Evolutionary conservation across 2,888 invertebrate species (phyloP), one percentile per base, ranked within the genome.

Genomic region (Cheilosia urbana): DNA sequence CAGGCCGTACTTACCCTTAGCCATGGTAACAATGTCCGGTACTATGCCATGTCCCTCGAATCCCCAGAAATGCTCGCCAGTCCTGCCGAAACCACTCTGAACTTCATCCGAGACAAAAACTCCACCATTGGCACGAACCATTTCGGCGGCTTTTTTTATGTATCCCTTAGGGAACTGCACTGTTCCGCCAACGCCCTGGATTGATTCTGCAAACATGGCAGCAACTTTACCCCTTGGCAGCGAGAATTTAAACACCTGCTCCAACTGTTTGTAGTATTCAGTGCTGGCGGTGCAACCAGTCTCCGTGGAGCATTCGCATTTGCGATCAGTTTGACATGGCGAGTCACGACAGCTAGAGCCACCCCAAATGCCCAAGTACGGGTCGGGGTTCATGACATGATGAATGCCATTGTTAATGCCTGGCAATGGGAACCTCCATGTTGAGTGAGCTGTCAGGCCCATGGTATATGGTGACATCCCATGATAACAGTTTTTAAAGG

Each of bases 1-100:
- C 15, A 24, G 0, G 15, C 19, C 5, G 37, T 5, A 60, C 79
- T 40, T 47, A 47, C 97, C 98, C 92, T 98, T 98, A 1, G 98
- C 98, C 96, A 98, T 95, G 0, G 98, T 98, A 0, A 98, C 98
- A 88, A 99, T 98, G 91, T 99, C 99, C 0, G 99, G 99, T 24
- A 94, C 89, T 7, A 98, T 95, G 4, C 93, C 96, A 90, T 99
- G 98, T 17, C 94, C 93, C 92, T 99, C 94, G 91, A 99, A 99
- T n/a, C 98, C 98, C 99, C 99, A 99, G 93, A 96, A 99, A 89
- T 97, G 94, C 62, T 97, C 96, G 0, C 99, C 99, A 0, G 98
- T 97, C 80, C 99, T 94, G 0, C 98, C 99, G 90, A 99, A 98
- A 2, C 99, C 99, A 0, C 98, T 97, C 93, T 99, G 99, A 0